Percentiles rank a stretch among this genome's conserved stretches.
Conservation (phyloP, 2,113 vertebrate species). For the Hystrix cristata region DNA sequence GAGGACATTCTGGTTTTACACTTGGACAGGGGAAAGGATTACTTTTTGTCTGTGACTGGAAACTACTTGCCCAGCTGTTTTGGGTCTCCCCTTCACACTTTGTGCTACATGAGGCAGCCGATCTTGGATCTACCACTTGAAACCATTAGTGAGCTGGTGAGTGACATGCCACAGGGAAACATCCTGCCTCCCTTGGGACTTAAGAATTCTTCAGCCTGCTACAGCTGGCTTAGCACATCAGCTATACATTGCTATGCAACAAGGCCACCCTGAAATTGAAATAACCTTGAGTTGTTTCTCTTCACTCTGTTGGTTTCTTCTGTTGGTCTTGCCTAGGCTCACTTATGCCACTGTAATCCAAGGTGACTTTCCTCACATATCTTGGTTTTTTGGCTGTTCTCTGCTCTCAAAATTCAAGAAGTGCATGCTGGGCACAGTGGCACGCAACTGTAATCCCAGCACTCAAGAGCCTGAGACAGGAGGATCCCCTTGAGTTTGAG, state of each 20-base stretch:
- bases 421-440: not conserved
- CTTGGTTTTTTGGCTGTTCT: not conserved
- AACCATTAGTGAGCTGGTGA: constrained; percentile 91
- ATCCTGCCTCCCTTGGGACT: not conserved
- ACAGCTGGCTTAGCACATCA: not conserved
- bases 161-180: constrained; percentile 75
- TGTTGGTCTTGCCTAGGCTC: not conserved
- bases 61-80: constrained; percentile 98
- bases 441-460: not conserved
- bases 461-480: not conserved
- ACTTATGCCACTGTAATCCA: not conserved
- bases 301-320: not conserved
- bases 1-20: constrained; percentile 98
- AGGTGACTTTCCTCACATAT: not conserved
- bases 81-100: constrained; percentile 91
- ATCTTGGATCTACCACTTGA: constrained; percentile 93
- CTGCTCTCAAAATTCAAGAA: not conserved
- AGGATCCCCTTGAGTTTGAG: not conserved
- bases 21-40: constrained; percentile 96
- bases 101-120: constrained; percentile 94
- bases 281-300: not conserved
- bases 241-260: not conserved
- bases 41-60: constrained; percentile 95
- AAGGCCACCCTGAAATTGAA: not conserved
- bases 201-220: not conserved